Evolutionary conservation across 2,888 invertebrate species (phyloP), one percentile per base, ranked within the genome.

Genomic region (Rhyacophila evoluta): DNA sequence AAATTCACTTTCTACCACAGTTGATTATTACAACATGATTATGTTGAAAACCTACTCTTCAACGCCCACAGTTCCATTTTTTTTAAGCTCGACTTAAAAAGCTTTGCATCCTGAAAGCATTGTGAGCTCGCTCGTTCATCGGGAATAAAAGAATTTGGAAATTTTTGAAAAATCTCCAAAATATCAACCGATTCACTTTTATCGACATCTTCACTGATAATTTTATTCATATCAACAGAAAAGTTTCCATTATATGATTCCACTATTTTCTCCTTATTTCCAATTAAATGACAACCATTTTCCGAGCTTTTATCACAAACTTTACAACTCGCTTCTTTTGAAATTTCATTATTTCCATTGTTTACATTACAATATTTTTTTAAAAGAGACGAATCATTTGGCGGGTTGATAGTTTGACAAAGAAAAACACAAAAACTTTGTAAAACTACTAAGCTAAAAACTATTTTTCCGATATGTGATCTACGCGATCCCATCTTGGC

Each of bases 41-140:
- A n/a, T n/a, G n/a, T n/a, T n/a, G n/a, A n/a, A n/a, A n/a, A 33
- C 85, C 88, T 88, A 91, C 91, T 91, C 89, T 91, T 91, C 69
- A 91, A 79, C 55, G 91, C 91, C 89, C 91, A 89, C 8, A 91
- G 81, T 81, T 91, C 88, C 82, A 90, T 84, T 1, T 85, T 84
- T 6, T 87, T 86, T 82, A 90, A 83, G 78, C 87, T 86, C 74
- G 88, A 86, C 78, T 89, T 75, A 67, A 87, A 89, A 29, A 85
- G 83, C 81, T 86, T 85, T 73, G 87, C 87, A 68, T 90, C 90
- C 77, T 86, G 84, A 36, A 88, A 84, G 84, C 91, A 91, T 83
- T 86, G 86, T 73, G 87, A 87, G 82, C 88, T 89, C 41, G 89
- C 88, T 70, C 87, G 88, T 78, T 89, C 88, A 72, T 84, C 84